Evolutionary conservation across 2,113 vertebrate genomes (phyloP), one percentile per base, ranked within the genome.

Genomic region (Rhegmatorhina hoffmannsi): DNA sequence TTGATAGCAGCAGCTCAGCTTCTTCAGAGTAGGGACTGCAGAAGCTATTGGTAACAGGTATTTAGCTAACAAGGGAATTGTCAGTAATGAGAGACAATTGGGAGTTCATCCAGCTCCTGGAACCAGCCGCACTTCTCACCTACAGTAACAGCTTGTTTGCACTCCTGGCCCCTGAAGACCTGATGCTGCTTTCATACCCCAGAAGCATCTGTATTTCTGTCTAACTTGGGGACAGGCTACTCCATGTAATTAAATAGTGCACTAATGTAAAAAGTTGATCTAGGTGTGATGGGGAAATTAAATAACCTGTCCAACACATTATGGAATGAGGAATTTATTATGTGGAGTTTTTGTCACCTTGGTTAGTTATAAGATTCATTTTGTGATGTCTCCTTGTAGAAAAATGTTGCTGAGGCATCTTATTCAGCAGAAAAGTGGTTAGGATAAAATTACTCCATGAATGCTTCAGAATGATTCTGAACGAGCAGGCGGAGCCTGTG

Each of bases 401-500:
- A 31, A 21, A 72, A n/a, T 13, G 59, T 67, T 69, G 17, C 47
- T 0, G 2, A 89, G 76, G 63, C 34, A 60, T 58, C 83, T 80
- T 56, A 62, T 6, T 92, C 83, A 94, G 92, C 86, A 94, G 83
- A 84, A 86, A 31, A 46, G n/a, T 23, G 58, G 46, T 59, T 90
- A 46, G 16, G 67, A 25, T 74, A 60, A 68, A 93, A 90, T 94
- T n/a, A 64, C 52, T 70, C 26, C 8, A 2, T 66, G 92, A 81
- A 34, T 2, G 6, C 91, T 93, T 92, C 6, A 3, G 80, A 70
- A 47, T 74, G 56, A 77, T 86, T 92, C n/a, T 79, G 83, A 90
- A 82, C 3, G 18, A 86, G 72, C 59, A 63, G 50, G 68, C 8
- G 33, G 83, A 83, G 55, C 52, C 86, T 58, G 7, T 92, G 83